These are phyloP conservation scores for Bugulina stolonifera DNA, from an alignment of 2,888 invertebrate genomes.

Conservation along the genomic window DNA sequence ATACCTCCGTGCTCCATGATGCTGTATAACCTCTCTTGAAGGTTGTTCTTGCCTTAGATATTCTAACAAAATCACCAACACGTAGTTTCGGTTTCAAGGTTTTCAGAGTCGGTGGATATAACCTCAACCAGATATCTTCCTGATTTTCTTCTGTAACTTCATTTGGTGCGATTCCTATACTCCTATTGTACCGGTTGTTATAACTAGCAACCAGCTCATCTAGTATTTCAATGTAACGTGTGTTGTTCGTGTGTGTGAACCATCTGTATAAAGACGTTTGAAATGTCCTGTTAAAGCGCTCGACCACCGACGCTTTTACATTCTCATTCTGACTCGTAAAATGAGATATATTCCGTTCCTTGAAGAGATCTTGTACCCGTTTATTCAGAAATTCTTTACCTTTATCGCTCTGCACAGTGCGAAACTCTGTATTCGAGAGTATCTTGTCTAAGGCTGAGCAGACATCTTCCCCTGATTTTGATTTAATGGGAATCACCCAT, in stretches of 20 bases:
- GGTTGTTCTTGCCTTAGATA: background rate
- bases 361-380: background rate
- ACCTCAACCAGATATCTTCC: background rate
- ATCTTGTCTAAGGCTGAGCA: background rate
- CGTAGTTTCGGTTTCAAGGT: background rate
- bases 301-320: background rate
- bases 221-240: background rate
- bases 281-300: background rate
- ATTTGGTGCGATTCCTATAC: constrained; percentile 5
- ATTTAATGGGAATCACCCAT: background rate
- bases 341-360: background rate
- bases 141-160: background rate
- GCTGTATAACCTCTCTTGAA: constrained; percentile 12
- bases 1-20: background rate
- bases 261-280: background rate
- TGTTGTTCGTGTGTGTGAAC: background rate
- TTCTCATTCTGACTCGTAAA: constrained; percentile 3
- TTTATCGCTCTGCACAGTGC: background rate
- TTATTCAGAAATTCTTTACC: background rate
- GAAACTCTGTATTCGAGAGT: background rate
- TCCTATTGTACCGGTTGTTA: background rate
- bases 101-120: background rate
- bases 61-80: background rate
- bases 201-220: background rate
- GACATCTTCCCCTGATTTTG: background rate